These are phyloP conservation scores for Ganaspis brasiliensis DNA, from an alignment of 2,888 invertebrate species.

Conservation along the genomic window DNA sequence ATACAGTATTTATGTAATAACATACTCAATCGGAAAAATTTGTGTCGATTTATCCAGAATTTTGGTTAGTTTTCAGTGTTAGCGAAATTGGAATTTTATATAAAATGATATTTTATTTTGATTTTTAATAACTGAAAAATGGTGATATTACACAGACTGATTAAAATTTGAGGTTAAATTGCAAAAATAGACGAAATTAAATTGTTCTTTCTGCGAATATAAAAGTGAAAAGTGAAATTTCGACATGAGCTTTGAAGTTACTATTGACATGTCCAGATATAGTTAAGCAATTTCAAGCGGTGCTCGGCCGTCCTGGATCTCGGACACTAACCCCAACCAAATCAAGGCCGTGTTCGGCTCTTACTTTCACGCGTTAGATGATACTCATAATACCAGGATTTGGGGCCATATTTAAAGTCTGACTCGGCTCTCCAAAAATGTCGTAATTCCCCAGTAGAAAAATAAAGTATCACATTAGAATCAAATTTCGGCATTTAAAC, in stretches of 20 bases:
- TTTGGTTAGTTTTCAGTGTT: too few relatives aligned
- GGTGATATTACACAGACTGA: too few relatives aligned
- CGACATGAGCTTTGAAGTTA: constrained; percentile 59
- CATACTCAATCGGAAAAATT: too few relatives aligned
- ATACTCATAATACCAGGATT: constrained; percentile 29
- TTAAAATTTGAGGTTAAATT: too few relatives aligned
- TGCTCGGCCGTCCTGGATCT: constrained; percentile 70
- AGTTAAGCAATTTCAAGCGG: constrained; percentile 73
- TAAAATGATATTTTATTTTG: too few relatives aligned
- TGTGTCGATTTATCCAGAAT: too few relatives aligned
- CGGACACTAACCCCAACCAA: constrained; percentile 77
- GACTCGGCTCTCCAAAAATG: not conserved
- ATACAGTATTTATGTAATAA: too few relatives aligned
- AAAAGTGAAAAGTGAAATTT: constrained; percentile 56
- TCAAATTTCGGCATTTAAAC: too few relatives aligned
- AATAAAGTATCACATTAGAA: too few relatives aligned
- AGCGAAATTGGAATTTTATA: too few relatives aligned
- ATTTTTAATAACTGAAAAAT: too few relatives aligned
- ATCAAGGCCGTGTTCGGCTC: constrained; percentile 76
- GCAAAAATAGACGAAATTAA: not conserved
- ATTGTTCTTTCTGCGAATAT: not conserved
- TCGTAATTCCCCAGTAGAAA: not conserved
- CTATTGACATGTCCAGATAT: constrained; percentile 66
- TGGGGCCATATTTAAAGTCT: constrained; percentile 11
- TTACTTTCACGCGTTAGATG: constrained; percentile 75